A percentile compares a stretch with the other conserved stretches of the same genome.
These are phyloP conservation scores for Chiroxiphia lanceolata DNA, from an alignment of 2,797 vertebrate genomes.

Conservation along the genomic window DNA sequence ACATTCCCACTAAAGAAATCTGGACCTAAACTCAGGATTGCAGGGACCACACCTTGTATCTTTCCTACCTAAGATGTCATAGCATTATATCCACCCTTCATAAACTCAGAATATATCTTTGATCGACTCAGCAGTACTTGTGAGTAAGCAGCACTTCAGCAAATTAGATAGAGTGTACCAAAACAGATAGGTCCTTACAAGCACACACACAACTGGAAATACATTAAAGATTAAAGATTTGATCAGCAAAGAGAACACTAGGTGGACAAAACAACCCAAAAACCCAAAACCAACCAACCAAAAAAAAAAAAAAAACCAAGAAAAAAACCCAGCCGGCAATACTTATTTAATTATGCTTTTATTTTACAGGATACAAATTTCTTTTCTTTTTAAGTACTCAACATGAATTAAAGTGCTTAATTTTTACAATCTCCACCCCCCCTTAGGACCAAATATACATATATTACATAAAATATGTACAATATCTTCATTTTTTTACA, in stretches of 20 bases:
- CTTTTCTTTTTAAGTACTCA: constrained; percentile 68
- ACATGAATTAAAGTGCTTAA: constrained; percentile 81
- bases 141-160: neutral
- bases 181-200: neutral
- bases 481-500: constrained; percentile 76
- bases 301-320: neutral
- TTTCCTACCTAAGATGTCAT: neutral
- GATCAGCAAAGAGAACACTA: neutral
- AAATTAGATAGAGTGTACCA: neutral
- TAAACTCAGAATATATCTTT: neutral
- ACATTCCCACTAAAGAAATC: neutral
- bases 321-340: neutral
- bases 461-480: constrained; percentile 80
- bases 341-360: constrained; percentile 73
- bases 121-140: neutral
- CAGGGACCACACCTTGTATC: neutral
- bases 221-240: neutral
- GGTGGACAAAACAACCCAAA: neutral
- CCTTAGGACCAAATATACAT: constrained; percentile 78
- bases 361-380: constrained; percentile 81
- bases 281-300: neutral
- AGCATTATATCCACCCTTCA: neutral
- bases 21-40: neutral
- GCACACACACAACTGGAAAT: neutral
- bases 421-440: constrained; percentile 72